Evolutionary conservation across 2,113 vertebrate species (phyloP).

Genomic region (Tachysurus vachellii): DNA sequence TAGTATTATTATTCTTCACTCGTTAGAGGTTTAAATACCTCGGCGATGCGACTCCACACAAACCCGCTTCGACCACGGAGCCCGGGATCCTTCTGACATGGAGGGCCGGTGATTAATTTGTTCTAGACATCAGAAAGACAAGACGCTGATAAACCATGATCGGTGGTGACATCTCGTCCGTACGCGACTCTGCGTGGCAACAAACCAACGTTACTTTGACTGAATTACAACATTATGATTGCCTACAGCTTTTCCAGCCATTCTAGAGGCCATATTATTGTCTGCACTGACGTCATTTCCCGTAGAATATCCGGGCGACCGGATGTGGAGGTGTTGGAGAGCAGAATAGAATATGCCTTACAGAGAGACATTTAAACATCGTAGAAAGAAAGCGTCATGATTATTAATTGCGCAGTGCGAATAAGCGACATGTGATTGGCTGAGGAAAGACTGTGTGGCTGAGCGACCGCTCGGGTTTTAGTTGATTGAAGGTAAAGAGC

Average conservation of each 20-base stretch:
- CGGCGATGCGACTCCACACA: constrained; percentile 75
- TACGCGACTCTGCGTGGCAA: constrained; percentile 33
- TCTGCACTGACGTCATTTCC: constrained; percentile 76
- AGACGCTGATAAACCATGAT: constrained; percentile 49
- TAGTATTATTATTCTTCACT: no score
- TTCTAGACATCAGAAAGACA: constrained; percentile 56
- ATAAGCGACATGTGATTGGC: background rate
- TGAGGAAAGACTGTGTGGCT: background rate
- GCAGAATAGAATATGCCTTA: background rate
- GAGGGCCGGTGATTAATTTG: constrained; percentile 56
- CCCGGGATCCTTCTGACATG: constrained; percentile 74
- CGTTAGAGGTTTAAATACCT: constrained; percentile 61
- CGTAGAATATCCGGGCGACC: constrained; percentile 52
- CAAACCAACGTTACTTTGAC: constrained; percentile 52
- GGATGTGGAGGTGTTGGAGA: constrained; percentile 60
- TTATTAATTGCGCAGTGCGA: constrained; percentile 16
- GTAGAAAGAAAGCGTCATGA: background rate
- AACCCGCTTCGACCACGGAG: constrained; percentile 74
- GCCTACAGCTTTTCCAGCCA: constrained; percentile 53
- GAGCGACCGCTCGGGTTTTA: background rate
- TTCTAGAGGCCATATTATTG: constrained; percentile 72
- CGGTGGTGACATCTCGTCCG: constrained; percentile 53
- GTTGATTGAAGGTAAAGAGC: background rate
- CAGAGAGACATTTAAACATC: no score
- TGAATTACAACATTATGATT: constrained; percentile 60